phyloP scores from a whole-genome alignment of 1,140 invertebrate species.

The Triops longicaudatus region DNA sequence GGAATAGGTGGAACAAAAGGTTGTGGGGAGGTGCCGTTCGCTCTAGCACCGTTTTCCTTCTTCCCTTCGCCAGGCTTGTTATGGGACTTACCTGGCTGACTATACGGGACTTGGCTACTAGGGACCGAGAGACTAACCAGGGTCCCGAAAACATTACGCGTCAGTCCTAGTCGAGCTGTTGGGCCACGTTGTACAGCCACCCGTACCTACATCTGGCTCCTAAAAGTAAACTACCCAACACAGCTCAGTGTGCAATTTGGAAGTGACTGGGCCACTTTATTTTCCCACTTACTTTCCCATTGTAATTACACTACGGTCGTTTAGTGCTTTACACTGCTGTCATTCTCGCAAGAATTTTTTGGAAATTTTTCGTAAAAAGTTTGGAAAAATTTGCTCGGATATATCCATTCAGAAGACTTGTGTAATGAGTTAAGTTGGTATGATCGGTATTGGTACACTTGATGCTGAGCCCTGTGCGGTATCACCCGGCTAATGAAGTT shows the following conservation, averaged over 20 bases:
- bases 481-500: conserved; percentile 5
- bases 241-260: too few species aligned
- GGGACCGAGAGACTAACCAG: not conserved
- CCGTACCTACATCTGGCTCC: not conserved
- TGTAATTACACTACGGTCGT: too few species aligned
- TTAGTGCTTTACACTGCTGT: too few species aligned
- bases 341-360: too few species aligned
- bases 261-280: too few species aligned
- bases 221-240: not conserved
- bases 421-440: not conserved
- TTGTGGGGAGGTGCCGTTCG: not conserved
- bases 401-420: too few species aligned
- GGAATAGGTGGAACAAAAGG: not conserved
- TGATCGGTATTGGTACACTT: not conserved
- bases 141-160: not conserved
- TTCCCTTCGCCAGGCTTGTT: too few species aligned
- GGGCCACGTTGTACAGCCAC: not conserved
- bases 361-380: too few species aligned
- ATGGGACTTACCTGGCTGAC: not conserved
- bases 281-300: too few species aligned
- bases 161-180: conserved; percentile 8
- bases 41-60: not conserved
- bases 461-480: not conserved
- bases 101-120: not conserved
- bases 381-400: too few species aligned